A percentile compares a stretch with the other conserved stretches of the same genome.
These are phyloP conservation scores for Spinus pinus DNA, from an alignment of 2,797 vertebrate species.

Conservation along the genomic window DNA sequence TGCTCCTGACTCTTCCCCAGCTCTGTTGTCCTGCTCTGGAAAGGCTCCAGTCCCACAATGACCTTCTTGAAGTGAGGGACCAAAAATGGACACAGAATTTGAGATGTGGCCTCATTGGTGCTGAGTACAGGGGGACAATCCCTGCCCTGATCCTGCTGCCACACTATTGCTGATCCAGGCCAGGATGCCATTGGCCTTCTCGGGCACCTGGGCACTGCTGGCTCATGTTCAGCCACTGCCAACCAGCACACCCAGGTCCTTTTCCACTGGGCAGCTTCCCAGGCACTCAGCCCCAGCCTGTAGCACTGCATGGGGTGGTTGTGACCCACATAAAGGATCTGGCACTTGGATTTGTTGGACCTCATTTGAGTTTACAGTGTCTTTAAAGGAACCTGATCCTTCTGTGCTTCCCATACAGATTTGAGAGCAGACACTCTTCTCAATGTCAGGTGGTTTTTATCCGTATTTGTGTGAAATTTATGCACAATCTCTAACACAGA, in stretches of 20 bases:
- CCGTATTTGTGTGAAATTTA: slow-evolving; percentile 1
- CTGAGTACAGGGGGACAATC: fast-evolving
- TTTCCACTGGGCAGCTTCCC: not conserved
- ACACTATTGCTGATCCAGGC: fast-evolving
- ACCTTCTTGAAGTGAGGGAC: fast-evolving
- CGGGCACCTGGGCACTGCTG: fast-evolving
- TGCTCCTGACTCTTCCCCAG: not conserved
- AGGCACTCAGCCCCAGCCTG: not conserved
- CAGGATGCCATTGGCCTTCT: fast-evolving
- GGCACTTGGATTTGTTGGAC: not conserved
- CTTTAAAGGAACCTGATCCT: not conserved
- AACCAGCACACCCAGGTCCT: not conserved
- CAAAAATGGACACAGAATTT: fast-evolving
- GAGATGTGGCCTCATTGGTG: fast-evolving
- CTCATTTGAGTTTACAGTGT: not conserved
- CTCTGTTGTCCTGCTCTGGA: fast-evolving
- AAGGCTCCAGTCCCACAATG: fast-evolving
- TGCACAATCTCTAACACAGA: not conserved
- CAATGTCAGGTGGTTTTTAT: not conserved
- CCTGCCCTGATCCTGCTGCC: fast-evolving
- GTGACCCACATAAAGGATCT: not conserved
- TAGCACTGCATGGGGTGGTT: fast-evolving
- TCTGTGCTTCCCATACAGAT: not conserved
- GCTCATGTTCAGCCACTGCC: fast-evolving
- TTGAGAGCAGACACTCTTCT: not conserved